Base-by-base conservation (phyloP, 2,888 invertebrate genomes). In the Euzophera pinguis region DNA sequence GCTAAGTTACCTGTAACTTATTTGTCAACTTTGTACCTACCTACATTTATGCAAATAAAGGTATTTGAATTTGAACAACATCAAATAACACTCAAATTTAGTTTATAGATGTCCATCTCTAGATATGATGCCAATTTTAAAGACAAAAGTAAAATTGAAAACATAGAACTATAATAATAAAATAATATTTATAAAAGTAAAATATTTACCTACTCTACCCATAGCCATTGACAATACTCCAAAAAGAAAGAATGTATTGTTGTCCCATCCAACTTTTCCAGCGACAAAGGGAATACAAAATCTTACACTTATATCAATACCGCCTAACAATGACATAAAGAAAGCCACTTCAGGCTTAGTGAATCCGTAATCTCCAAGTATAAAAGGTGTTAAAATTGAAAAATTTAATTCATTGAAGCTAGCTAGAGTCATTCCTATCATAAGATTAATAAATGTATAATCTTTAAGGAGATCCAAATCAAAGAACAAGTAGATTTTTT, bases 371-470 rank as follows among this genome's bases (percentile, higher is more conserved):
- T 94, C 95, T 13, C 90, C 91, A n/a, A 95, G 79, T 61, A 95
- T 93, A 59, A 95, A 94, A 0, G 95, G 94, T 0, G 94, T 94
- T 47, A 95, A 68, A 47, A 95, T 91, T 1, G 94, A 93, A 71
- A 95, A 95, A 72, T 95, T 95, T 5, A 94, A 65, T 74, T 95
- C 95, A 3, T 92, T 93, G 64, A 94, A 94, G 67, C 93, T 93
- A 0, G 94, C 94, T 37, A 94, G 81, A 0, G 94, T 94, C 47
- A 95, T 86, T 0, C 95, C 95, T 51, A 94, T 70, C 90, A 94
- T 94, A 10, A 95, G 82, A 65, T 94, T 95, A 1, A 94, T 91
- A 63, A 93, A 95, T 3, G 93, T 91, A 10, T 92, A 91, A 75
- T 95, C 95, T 61, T 92, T 92, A 52, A 95, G 74, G 48, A 95